Evolutionary conservation across 2,113 vertebrate genomes (phyloP).

Genomic region (Apteryx owenii): DNA sequence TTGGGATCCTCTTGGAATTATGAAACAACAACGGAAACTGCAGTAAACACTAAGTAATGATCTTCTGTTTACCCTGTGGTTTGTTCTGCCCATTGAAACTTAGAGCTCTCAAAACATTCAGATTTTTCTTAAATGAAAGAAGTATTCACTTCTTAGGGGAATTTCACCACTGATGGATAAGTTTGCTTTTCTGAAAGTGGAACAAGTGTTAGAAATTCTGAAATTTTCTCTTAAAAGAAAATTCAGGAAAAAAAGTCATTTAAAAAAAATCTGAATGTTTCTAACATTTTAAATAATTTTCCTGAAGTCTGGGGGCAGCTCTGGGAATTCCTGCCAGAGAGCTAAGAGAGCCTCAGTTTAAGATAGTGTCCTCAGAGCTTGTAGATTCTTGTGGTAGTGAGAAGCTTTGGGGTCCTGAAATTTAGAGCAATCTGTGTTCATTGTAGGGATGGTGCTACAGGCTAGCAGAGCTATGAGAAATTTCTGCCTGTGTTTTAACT

Average conservation of each 20-base stretch:
- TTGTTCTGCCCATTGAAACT: background rate
- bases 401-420: background rate
- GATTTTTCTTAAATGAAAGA: background rate
- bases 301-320: background rate
- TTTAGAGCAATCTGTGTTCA: background rate
- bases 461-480: background rate
- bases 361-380: background rate
- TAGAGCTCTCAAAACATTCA: background rate
- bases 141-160: background rate
- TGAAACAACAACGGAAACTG: background rate
- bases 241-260: background rate
- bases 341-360: background rate
- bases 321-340: background rate
- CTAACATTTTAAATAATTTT: background rate
- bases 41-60: background rate
- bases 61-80: background rate
- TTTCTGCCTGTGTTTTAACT: background rate
- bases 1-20: background rate
- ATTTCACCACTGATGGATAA: background rate
- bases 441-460: background rate
- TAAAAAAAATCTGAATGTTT: background rate
- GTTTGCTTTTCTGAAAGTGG: background rate
- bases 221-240: background rate
- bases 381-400: background rate
- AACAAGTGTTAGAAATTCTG: background rate